Evolutionary conservation across 2,888 invertebrate genomes (phyloP), one percentile per base, ranked within the genome.

Genomic region (Aquatica leii): DNA sequence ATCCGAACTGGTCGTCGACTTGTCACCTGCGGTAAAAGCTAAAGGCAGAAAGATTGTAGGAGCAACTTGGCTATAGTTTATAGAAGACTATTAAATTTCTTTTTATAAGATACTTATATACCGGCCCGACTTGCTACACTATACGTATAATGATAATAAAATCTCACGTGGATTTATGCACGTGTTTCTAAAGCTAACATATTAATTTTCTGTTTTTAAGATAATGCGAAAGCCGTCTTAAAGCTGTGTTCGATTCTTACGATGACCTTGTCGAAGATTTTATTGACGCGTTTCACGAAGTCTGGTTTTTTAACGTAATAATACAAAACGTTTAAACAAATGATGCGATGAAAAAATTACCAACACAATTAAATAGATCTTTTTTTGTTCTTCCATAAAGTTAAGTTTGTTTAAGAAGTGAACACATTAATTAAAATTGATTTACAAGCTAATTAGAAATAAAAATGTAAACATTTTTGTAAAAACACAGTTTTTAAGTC

Each of bases 31-130:
- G 46, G 46, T 46, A 46, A 24, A 24, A 46, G 46, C 46, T 46
- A 17, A 46, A 46, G 46, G 18, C 46, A 46, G 46, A 18, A 46
- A 41, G 46, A 46, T 46, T 46, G 46, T 46, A 46, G 46, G 46
- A 46, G 46, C 46, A 46, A 46, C 46, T 46, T n/a, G 18, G n/a
- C 46, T 46, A 46, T 46, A 46, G 46, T 46, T 46, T 46, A 46
- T 46, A 46, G 46, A 46, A 46, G 46, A 46, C 46, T 46, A 46
- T 46, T 46, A 46, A 46, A 46, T 46, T 46, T 46, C 46, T 20
- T 46, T 46, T 46, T 46, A 46, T 46, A 46, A 46, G 46, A 20
- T 46, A 5, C 46, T 46, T 46, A 46, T 46, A 46, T 46, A 18
- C 46, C 46, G 46, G 46, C n/a, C 46, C 18, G 46, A 20, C 46